These are phyloP conservation scores for Helicoverpa assulta DNA, from an alignment of 2,888 invertebrate species.

Conservation along the genomic window DNA sequence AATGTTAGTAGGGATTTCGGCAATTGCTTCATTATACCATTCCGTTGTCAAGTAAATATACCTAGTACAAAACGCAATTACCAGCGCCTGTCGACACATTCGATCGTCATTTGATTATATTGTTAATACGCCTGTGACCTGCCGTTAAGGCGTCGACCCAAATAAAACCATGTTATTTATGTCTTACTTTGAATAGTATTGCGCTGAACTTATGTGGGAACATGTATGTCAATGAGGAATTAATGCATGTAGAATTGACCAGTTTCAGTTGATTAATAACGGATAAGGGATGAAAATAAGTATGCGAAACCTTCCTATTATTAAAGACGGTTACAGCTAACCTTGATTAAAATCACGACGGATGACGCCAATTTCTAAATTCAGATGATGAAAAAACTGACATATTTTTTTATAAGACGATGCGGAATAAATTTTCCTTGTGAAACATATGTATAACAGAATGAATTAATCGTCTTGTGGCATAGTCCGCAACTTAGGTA, in stretches of 20 bases:
- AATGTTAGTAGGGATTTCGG: not conserved
- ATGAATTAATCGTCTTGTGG: not conserved
- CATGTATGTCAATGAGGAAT: constrained; percentile 8
- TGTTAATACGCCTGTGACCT: constrained; percentile 50
- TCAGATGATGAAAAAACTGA: no score
- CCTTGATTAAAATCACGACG: no score
- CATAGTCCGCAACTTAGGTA: constrained; percentile 9
- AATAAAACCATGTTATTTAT: constrained; percentile 32
- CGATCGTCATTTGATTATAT: constrained; percentile 30
- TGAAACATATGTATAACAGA: no score
- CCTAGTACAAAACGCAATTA: not conserved
- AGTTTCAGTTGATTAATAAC: not conserved
- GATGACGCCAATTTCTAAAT: no score
- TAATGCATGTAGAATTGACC: not conserved
- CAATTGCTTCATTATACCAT: constrained; percentile 1
- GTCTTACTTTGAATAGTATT: constrained; percentile 2
- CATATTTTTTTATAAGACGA: no score
- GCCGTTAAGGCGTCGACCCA: constrained; percentile 27
- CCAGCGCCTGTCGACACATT: constrained; percentile 23
- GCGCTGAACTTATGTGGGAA: not conserved
- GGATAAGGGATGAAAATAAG: not conserved
- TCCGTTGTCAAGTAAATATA: constrained; percentile 20
- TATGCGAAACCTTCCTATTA: no score
- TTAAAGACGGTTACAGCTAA: no score
- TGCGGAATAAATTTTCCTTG: no score